A percentile compares a stretch with the other conserved stretches of the same genome.
These are phyloP conservation scores for Ornithoptera priamus DNA, from an alignment of 2,888 invertebrate genomes.

Conservation along the genomic window DNA sequence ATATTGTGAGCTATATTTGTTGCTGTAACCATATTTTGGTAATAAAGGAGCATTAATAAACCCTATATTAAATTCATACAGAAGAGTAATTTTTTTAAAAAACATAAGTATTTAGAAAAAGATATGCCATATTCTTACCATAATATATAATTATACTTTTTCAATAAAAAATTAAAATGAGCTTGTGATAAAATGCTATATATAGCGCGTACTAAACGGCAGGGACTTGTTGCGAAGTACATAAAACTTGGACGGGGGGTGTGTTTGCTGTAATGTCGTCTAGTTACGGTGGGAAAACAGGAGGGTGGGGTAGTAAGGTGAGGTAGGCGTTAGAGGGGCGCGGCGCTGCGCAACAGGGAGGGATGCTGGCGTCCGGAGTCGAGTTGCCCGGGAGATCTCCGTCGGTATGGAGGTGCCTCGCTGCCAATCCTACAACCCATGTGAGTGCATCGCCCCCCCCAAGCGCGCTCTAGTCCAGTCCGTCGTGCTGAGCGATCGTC, in stretches of 20 bases:
- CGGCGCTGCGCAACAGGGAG: slow-evolving; percentile 54
- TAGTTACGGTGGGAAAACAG: slow-evolving; percentile 52
- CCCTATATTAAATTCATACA: too few species aligned
- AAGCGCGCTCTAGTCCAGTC: slow-evolving; percentile 1
- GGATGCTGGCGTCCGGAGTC: slow-evolving; percentile 43
- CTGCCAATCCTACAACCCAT: slow-evolving; percentile 74
- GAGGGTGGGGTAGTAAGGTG: slow-evolving; percentile 57
- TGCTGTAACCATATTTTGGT: too few species aligned
- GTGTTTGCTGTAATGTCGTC: slow-evolving; percentile 57
- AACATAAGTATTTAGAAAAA: too few species aligned
- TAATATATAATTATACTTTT: too few species aligned
- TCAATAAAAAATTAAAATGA: too few species aligned
- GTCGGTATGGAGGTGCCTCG: slow-evolving; percentile 77
- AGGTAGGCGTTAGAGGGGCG: slow-evolving; percentile 51
- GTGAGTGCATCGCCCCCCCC: slow-evolving; percentile 54
- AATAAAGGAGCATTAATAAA: too few species aligned
- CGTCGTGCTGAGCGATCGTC: background rate
- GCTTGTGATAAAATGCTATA: too few species aligned
- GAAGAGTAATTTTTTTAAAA: too few species aligned
- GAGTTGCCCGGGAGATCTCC: slow-evolving; percentile 77
- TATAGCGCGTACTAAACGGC: too few species aligned
- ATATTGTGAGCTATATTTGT: too few species aligned
- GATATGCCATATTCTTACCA: too few species aligned
- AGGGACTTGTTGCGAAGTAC: slow-evolving; percentile 7
- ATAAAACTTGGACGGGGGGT: slow-evolving; percentile 38